These are phyloP conservation scores for Corvus cornix DNA, from an alignment of 2,113 vertebrate genomes.

Conservation along the genomic window DNA sequence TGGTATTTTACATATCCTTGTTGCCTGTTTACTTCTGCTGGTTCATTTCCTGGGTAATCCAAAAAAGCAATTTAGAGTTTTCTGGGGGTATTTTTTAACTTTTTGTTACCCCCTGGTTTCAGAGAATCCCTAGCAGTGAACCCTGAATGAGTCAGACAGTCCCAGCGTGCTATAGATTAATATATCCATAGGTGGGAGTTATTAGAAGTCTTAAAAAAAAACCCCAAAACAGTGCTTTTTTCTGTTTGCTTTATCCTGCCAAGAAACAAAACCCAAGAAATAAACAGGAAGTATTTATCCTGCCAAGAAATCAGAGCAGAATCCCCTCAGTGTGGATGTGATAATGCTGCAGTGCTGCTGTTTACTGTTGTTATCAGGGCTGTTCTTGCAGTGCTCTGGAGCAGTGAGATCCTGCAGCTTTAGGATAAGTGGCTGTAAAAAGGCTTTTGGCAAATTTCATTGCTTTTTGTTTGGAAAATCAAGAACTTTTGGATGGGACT, in stretches of 20 bases:
- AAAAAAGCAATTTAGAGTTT: neutral
- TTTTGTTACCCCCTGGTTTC: neutral
- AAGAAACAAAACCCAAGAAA: neutral
- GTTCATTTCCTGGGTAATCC: neutral
- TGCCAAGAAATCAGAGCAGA: neutral
- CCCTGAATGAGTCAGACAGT: neutral
- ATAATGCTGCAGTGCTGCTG: neutral
- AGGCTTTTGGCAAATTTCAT: neutral
- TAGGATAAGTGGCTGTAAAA: neutral
- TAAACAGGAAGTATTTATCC: neutral
- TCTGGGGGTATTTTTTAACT: fast-evolving
- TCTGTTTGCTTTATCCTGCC: neutral
- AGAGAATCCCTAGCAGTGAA: neutral
- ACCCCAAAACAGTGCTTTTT: neutral
- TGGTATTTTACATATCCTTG: neutral
- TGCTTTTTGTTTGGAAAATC: neutral
- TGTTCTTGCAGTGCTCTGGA: neutral
- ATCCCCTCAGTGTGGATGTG: neutral
- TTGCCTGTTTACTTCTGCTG: neutral
- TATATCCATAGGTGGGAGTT: neutral
- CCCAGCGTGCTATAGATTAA: neutral
- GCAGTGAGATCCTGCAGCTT: neutral
- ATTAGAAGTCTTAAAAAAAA: neutral
- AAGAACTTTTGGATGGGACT: neutral
- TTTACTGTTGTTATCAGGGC: neutral